A percentile compares a stretch with the other conserved stretches of the same genome.
These are phyloP conservation scores for Eustalomyia histrio DNA, from an alignment of 2,888 invertebrate genomes.

Conservation along the genomic window DNA sequence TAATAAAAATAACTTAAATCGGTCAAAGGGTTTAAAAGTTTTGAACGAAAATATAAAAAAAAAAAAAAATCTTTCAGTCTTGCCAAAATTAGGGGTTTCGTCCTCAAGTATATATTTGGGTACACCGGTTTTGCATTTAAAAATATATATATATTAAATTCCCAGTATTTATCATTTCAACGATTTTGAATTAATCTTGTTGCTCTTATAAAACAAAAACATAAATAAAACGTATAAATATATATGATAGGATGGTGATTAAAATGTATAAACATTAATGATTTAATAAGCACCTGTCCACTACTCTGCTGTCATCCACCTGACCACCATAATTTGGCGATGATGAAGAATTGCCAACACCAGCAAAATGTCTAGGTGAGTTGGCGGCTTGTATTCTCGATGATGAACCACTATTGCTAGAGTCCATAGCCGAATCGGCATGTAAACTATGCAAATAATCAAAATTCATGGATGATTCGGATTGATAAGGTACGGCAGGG, in stretches of 20 bases:
- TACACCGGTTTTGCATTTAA: no score
- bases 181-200: not conserved
- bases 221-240: not conserved
- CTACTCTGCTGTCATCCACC: slow-evolving; percentile 76
- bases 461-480: slow-evolving; percentile 78
- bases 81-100: no score
- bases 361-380: slow-evolving; percentile 65
- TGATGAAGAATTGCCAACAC: slow-evolving; percentile 58
- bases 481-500: slow-evolving; percentile 70
- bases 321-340: slow-evolving; percentile 66
- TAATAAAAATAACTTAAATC: no score
- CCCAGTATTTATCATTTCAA: no score
- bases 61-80: no score
- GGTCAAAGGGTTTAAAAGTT: no score
- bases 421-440: slow-evolving; percentile 54
- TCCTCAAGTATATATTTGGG: no score
- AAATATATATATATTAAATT: no score
- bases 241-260: not conserved
- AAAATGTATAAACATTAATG: slow-evolving; percentile 7
- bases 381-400: slow-evolving; percentile 65
- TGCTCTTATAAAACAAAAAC: not conserved
- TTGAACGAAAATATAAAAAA: no score
- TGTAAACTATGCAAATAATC: slow-evolving; percentile 76
- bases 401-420: slow-evolving; percentile 60
- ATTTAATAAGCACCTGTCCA: slow-evolving; percentile 78